Evolutionary conservation across 2,797 vertebrate species (phyloP).

Genomic region (Peromyscus attwateri): DNA sequence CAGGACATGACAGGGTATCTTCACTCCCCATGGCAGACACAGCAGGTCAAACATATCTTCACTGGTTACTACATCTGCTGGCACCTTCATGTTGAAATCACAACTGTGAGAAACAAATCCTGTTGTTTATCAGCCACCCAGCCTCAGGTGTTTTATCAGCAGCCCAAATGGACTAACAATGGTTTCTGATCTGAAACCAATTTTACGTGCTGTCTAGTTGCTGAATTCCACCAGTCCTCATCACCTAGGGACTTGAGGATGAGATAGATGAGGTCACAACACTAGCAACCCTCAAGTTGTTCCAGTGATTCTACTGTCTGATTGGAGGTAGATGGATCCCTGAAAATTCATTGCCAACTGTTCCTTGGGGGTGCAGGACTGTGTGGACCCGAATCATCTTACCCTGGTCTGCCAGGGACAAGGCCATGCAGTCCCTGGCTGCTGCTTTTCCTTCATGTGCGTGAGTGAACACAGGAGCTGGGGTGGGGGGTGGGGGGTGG

Average conservation of each 20-base stretch:
- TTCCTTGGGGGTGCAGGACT: not conserved
- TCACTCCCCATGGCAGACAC: not conserved
- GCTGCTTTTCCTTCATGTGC: not conserved
- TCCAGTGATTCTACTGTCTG: not conserved
- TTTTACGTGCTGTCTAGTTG: not conserved
- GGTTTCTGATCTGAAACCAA: not conserved
- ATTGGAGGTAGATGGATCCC: not conserved
- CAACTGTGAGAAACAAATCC: not conserved
- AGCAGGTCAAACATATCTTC: not conserved
- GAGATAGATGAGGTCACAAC: not conserved
- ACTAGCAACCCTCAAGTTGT: not conserved
- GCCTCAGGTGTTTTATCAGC: not conserved
- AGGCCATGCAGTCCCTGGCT: not conserved
- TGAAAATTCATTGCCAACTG: not conserved
- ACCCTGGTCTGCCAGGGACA: not conserved
- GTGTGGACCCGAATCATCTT: not conserved
- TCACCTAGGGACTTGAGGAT: accelerated
- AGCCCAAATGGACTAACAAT: not conserved
- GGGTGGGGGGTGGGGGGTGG: too few relatives aligned
- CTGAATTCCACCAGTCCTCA: not conserved
- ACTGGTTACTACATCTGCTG: not conserved
- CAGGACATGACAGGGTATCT: not conserved
- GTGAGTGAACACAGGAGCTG: too few relatives aligned
- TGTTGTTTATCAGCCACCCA: not conserved
- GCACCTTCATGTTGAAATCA: not conserved